Evolutionary conservation across 2,888 invertebrate species (phyloP).

Genomic region (Spodoptera exigua): DNA sequence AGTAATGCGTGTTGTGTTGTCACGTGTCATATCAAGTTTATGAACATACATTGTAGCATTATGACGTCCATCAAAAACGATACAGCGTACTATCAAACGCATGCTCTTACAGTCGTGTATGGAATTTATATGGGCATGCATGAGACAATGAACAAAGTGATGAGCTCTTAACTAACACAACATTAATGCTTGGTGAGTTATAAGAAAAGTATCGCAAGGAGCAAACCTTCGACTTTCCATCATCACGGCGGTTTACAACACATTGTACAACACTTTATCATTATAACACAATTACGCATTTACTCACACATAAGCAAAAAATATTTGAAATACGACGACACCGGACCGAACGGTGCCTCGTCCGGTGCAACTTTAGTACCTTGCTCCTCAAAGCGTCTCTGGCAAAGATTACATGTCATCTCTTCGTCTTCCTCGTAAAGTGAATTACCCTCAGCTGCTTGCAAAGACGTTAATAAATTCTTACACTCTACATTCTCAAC

Average conservation of each 20-base stretch:
- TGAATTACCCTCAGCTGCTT: slow-evolving; percentile 91
- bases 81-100: slow-evolving; percentile 69
- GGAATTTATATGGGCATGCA: slow-evolving; percentile 74
- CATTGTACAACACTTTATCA: slow-evolving; percentile 66
- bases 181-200: slow-evolving; percentile 66
- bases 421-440: slow-evolving; percentile 91
- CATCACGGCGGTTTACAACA: slow-evolving; percentile 64
- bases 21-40: slow-evolving; percentile 76
- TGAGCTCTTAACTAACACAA: slow-evolving; percentile 65
- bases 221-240: slow-evolving; percentile 68
- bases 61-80: slow-evolving; percentile 69
- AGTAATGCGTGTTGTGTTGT: slow-evolving; percentile 89
- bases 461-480: slow-evolving; percentile 90
- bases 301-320: slow-evolving; percentile 89
- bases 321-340: slow-evolving; percentile 81
- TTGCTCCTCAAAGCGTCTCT: slow-evolving; percentile 94
- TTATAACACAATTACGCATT: slow-evolving; percentile 87
- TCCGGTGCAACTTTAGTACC: slow-evolving; percentile 89
- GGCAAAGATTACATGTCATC: slow-evolving; percentile 93
- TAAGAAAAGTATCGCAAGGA: slow-evolving; percentile 57
- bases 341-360: slow-evolving; percentile 78
- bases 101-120: slow-evolving; percentile 66
- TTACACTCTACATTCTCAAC: slow-evolving; percentile 78
- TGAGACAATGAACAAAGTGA: slow-evolving; percentile 69
- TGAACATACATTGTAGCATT: slow-evolving; percentile 70